Percentiles rank a stretch among this genome's conserved stretches.
Evolutionary conservation across 2,113 vertebrate species (phyloP).

Genomic region (Cisticola juncidis): DNA sequence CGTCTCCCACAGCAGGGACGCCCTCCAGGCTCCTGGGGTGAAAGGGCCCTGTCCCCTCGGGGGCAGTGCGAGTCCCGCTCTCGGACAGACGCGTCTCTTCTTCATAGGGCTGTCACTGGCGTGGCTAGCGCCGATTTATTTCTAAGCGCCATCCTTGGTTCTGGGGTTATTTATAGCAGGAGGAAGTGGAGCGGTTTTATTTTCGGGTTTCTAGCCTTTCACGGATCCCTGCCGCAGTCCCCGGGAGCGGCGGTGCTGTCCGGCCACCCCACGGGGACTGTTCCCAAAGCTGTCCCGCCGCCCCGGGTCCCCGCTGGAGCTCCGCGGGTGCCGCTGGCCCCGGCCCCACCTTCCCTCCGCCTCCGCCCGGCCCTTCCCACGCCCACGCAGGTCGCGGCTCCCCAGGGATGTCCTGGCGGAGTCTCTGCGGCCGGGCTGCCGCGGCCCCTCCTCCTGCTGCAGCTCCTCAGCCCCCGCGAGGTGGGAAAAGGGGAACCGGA

Average conservation of each 20-base stretch:
- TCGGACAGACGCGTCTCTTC: background rate
- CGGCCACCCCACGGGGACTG: background rate
- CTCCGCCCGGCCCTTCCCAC: background rate
- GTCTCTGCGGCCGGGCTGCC: background rate
- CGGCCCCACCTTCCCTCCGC: background rate
- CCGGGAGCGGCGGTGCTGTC: background rate
- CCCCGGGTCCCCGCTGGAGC: background rate
- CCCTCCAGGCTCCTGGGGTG: too few relatives aligned
- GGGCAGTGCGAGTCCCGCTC: background rate
- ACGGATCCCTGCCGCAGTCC: background rate
- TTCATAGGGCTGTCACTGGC: background rate
- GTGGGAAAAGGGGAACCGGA: background rate
- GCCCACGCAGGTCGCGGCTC: background rate
- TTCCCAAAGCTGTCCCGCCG: background rate
- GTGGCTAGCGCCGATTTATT: background rate
- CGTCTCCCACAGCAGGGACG: background rate
- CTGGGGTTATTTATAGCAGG: conserved; percentile 17
- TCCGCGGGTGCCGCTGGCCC: background rate
- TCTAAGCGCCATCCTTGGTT: background rate
- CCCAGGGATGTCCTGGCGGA: background rate
- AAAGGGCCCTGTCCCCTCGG: background rate
- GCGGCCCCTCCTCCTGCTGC: background rate
- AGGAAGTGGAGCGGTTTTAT: background rate
- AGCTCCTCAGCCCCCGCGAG: background rate
- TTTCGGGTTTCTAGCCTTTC: background rate